These are phyloP conservation scores for Mycetomoellerius zeteki DNA, from an alignment of 1,140 invertebrate species.

Conservation along the genomic window DNA sequence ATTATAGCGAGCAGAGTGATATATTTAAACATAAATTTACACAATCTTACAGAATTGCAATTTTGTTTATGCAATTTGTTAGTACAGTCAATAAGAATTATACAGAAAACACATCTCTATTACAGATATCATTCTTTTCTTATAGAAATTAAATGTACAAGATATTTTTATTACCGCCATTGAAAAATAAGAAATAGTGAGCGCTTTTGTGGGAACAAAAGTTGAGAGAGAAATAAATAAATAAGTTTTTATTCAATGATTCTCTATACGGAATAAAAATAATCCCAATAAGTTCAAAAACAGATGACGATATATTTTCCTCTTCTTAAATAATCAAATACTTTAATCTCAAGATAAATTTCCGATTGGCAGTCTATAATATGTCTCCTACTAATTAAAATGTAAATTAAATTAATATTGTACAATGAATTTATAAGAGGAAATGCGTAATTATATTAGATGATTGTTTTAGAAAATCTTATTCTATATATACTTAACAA, in stretches of 20 bases:
- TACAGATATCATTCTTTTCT: background rate
- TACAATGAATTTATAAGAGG: background rate
- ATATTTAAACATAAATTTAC: slow-evolving; percentile 37
- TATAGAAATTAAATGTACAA: slow-evolving; percentile 15
- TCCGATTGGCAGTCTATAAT: background rate
- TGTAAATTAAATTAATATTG: background rate
- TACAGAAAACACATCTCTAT: background rate
- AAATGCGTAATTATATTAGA: background rate
- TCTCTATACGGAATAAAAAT: background rate
- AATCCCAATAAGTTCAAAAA: background rate
- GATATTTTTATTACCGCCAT: background rate
- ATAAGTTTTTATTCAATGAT: background rate
- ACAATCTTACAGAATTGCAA: slow-evolving; percentile 24
- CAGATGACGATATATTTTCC: background rate
- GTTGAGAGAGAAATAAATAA: background rate
- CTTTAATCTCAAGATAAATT: background rate
- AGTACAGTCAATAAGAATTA: background rate
- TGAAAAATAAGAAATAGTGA: background rate
- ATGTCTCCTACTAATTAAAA: background rate
- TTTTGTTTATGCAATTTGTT: slow-evolving; percentile 27
- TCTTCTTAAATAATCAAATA: background rate
- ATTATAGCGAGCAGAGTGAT: slow-evolving; percentile 36
- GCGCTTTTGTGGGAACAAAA: background rate
- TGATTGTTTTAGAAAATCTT: background rate
- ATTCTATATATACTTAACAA: background rate